Base-by-base conservation (phyloP, 2,113 vertebrate genomes). In the Oriolus oriolus region DNA sequence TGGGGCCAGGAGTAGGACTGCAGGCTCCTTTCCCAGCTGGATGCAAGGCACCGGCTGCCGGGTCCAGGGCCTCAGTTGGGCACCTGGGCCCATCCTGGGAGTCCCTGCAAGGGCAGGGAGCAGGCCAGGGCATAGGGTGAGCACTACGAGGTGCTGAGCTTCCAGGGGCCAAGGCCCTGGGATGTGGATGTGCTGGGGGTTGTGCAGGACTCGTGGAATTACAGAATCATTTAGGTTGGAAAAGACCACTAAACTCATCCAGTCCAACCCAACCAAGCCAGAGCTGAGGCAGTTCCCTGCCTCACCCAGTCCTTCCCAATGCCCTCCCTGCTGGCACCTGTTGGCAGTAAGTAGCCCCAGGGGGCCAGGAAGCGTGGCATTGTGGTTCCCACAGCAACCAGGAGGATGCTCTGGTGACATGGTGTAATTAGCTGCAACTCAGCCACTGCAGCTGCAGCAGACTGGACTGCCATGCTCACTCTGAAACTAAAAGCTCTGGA, bases 1-100 rank as follows among this genome's bases (percentile, higher is more conserved):
- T 85, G 47, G 84, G 88, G 76, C 69, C 78, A 52, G 76, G 50
- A 6, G 14, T 3, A 11, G 85, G 81, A 35, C 0, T 0, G 13
- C 27, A 39, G 60, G 41, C 14, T 6, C 45, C 59, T 13, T 75
- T 31, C 63, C 66, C 68, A 45, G 33, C 44, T 41, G 1, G 7
- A 53, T 14, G 65, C 3, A 5, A 7, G 30, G 33, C 69, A 60
- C 13, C 0, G 0, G 37, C 16, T 5, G 4, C 78, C 0, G 0
- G 13, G 6, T 21, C 65, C 9, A 1, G 42, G 44, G 41, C 23
- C 7, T 9, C 3, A 7, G 3, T 0, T 37, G 75, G 75, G 66
- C 57, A 35, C 6, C 50, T n/a, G 13, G 1, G 26, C 54, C 54
- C 6, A 0, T 7, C 21, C 30, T 13, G 20, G 45, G 33, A 17